phyloP scores from a whole-genome alignment of 2,797 vertebrate genomes.

The Bradypodion pumilum region DNA sequence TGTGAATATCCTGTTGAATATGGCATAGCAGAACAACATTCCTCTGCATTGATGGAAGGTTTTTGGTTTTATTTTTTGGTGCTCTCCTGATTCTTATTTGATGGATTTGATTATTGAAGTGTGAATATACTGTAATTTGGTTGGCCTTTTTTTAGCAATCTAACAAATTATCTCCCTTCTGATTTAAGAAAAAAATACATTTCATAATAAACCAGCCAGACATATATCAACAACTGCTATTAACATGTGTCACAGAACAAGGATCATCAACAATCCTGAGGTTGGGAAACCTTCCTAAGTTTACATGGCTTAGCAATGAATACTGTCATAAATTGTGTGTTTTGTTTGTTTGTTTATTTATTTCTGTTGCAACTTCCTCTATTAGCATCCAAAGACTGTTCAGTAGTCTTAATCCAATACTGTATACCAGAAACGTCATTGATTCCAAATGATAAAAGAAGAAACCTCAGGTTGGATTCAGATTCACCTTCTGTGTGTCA shows the following conservation, averaged over 20 bases:
- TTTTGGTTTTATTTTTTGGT: constrained; percentile 68
- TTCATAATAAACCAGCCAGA: not conserved
- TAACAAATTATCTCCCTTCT: constrained; percentile 32
- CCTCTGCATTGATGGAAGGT: constrained; percentile 53
- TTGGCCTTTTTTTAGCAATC: constrained; percentile 16
- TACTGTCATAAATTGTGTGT: constrained; percentile 31
- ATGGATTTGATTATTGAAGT: constrained; percentile 81
- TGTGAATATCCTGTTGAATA: constrained; percentile 55
- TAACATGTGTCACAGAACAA: constrained; percentile 28
- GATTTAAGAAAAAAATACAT: constrained; percentile 34
- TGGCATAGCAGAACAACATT: constrained; percentile 41
- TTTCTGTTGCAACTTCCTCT: constrained; percentile 15
- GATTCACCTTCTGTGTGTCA: constrained; percentile 65
- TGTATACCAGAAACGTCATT: constrained; percentile 50
- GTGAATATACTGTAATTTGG: constrained; percentile 62
- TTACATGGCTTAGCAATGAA: constrained; percentile 28
- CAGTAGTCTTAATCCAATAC: not conserved
- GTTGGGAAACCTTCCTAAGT: constrained; percentile 9
- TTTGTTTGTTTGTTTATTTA: not conserved
- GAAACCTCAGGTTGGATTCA: constrained; percentile 62
- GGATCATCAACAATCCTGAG: not conserved
- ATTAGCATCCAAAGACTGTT: constrained; percentile 33
- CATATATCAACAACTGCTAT: not conserved
- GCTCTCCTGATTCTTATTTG: constrained; percentile 85
- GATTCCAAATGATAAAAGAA: constrained; percentile 53